A percentile compares a stretch with the other conserved stretches of the same genome.
Conservation (phyloP, 2,888 invertebrate genomes). For the Fragum sueziense region DNA sequence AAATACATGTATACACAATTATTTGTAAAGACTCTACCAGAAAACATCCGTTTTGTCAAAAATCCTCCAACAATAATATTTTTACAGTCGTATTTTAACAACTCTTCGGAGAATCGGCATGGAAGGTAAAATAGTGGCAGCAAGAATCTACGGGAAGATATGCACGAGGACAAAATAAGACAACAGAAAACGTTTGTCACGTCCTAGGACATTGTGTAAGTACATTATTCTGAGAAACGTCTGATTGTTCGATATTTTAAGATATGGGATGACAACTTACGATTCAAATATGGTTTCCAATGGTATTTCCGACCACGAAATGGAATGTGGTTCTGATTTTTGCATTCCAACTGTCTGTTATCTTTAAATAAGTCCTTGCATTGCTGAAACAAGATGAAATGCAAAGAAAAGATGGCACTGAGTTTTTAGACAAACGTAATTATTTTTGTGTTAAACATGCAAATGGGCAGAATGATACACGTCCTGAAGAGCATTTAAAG, state of each 20-base stretch:
- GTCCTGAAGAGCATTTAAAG: background rate
- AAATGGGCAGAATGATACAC: background rate
- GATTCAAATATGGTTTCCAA: conserved; percentile 49
- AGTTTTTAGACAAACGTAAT: background rate
- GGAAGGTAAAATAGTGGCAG: background rate
- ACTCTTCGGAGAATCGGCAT: background rate
- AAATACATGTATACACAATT: background rate
- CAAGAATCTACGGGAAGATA: background rate
- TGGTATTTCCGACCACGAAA: conserved; percentile 54
- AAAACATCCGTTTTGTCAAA: background rate
- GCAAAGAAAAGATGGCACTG: background rate
- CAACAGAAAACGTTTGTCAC: too few relatives aligned
- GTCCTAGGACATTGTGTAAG: background rate
- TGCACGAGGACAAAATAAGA: too few relatives aligned
- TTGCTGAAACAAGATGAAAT: conserved; percentile 23
- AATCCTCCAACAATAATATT: background rate
- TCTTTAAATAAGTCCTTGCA: conserved; percentile 38
- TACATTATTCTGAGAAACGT: background rate
- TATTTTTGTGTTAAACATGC: background rate
- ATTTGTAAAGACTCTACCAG: background rate
- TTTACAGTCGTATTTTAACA: background rate
- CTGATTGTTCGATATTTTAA: background rate
- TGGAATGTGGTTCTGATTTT: conserved; percentile 43
- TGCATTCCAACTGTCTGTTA: conserved; percentile 46
- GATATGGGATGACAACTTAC: conserved; percentile 33